Conservation (phyloP, 1,140 invertebrate species). For the Aphis gossypii region DNA sequence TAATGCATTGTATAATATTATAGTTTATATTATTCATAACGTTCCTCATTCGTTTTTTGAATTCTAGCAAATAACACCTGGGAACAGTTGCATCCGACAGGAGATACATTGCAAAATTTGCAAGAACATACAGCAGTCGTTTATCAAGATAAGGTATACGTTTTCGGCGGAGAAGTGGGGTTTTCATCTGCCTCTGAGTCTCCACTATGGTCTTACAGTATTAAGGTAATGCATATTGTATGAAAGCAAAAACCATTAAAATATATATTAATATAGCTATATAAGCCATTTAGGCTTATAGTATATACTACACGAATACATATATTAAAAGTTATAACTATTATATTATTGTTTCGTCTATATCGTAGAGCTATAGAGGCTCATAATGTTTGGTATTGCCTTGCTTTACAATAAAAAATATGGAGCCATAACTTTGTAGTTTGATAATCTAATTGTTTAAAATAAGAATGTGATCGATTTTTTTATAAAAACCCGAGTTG, state of each 20-base stretch:
- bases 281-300: background rate
- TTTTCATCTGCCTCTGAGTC: constrained; percentile 81
- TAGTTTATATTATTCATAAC: background rate
- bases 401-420: background rate
- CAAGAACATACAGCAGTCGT: constrained; percentile 86
- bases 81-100: constrained; percentile 74
- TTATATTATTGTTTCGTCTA: background rate
- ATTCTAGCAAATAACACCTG: constrained; percentile 72
- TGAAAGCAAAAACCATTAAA: background rate
- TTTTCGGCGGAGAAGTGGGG: constrained; percentile 88
- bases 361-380: background rate
- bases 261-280: background rate
- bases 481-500: background rate
- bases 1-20: background rate
- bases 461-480: constrained; percentile 3
- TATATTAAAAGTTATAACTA: background rate
- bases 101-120: constrained; percentile 77
- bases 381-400: background rate
- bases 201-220: constrained; percentile 86
- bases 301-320: background rate
- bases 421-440: background rate
- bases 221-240: constrained; percentile 69
- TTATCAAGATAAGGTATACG: constrained; percentile 78
- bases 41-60: constrained; percentile 69
- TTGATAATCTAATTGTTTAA: background rate